phyloP scores from a whole-genome alignment of 2,888 invertebrate species.

The Eurytoma adleriae region DNA sequence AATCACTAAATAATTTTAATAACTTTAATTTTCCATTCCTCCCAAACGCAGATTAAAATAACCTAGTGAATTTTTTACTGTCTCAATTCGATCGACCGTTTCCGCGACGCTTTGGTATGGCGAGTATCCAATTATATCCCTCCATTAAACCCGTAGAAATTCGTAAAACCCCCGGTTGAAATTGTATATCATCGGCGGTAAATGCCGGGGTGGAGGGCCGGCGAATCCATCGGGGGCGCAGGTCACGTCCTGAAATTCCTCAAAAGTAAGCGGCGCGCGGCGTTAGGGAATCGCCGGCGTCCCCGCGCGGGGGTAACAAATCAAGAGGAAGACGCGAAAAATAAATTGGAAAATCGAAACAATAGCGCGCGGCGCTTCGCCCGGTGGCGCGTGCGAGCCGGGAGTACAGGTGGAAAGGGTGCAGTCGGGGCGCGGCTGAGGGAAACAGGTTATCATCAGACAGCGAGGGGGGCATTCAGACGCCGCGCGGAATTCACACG shows the following conservation, averaged over 20 bases:
- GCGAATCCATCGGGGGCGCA: constrained; percentile 14
- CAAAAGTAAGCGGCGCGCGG: constrained; percentile 8
- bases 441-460: constrained; percentile 3
- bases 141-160: no score
- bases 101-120: no score
- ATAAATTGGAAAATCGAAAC: constrained; percentile 55
- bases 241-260: constrained; percentile 41
- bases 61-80: no score
- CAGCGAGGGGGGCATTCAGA: background rate
- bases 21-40: no score
- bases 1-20: no score
- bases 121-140: no score
- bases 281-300: background rate
- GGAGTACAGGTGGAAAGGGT: background rate
- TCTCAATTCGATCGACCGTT: no score
- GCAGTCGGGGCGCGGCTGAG: background rate
- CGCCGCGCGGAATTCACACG: constrained; percentile 16
- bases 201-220: background rate
- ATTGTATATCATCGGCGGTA: background rate
- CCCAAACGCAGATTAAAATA: no score
- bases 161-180: no score
- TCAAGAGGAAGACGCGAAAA: constrained; percentile 36
- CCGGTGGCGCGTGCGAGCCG: background rate
- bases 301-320: constrained; percentile 1
- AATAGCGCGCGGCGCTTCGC: constrained; percentile 34